Evolutionary conservation across 2,888 invertebrate genomes (phyloP).

Genomic region (Sarcophaga caerulescens): DNA sequence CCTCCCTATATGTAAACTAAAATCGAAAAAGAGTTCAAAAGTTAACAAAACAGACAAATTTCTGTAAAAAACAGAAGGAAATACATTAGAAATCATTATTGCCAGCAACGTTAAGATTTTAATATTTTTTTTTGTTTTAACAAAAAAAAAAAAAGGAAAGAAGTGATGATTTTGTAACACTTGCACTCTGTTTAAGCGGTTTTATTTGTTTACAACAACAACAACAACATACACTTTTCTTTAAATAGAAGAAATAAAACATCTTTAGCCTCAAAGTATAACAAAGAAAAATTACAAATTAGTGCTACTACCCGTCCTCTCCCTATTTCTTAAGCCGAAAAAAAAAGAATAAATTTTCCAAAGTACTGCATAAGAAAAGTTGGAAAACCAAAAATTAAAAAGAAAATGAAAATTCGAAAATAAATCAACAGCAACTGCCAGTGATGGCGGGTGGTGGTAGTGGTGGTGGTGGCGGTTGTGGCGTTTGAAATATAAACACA

Average conservation of each 20-base stretch:
- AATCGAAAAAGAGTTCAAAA: no score
- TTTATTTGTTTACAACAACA: neutral
- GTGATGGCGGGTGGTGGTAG: neutral
- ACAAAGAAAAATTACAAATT: no score
- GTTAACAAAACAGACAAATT: no score
- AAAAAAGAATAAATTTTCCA: no score
- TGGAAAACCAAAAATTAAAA: no score
- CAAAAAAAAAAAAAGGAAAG: no score
- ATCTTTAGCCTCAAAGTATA: neutral
- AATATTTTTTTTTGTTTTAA: no score
- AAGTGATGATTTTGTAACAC: neutral
- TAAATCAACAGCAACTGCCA: neutral
- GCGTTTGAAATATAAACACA: neutral
- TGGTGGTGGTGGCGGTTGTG: neutral
- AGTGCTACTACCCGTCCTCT: no score
- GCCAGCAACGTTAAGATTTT: neutral
- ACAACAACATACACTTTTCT: neutral
- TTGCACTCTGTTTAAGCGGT: neutral
- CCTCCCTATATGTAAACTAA: no score
- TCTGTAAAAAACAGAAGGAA: neutral
- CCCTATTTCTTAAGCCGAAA: no score
- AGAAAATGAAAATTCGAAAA: neutral
- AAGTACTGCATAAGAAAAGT: neutral
- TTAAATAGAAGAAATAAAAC: neutral
- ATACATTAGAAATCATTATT: neutral